phyloP scores from a whole-genome alignment of 2,888 invertebrate species.

The Eupelmus urozonus region DNA sequence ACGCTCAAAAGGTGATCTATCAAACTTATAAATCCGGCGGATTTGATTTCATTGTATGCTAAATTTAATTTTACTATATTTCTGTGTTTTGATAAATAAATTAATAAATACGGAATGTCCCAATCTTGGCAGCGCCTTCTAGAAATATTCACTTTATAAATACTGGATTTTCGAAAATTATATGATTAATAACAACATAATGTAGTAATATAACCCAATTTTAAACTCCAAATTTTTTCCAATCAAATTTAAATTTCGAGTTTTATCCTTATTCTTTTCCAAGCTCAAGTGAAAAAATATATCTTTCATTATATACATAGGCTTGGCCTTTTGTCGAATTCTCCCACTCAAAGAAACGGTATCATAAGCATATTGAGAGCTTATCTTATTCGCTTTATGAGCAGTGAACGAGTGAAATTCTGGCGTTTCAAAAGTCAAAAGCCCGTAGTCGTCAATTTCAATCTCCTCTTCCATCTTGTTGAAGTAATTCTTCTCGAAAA shows the following conservation, averaged over 20 bases:
- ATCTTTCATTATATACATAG: conserved; percentile 41
- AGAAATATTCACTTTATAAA: conserved; percentile 66
- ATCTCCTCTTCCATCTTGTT: conserved; percentile 42
- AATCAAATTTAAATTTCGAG: conserved; percentile 78
- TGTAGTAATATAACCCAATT: conserved; percentile 70
- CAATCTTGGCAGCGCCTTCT: conserved; percentile 77
- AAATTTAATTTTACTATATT: conserved; percentile 79
- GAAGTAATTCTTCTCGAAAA: not conserved
- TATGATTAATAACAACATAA: too few species aligned
- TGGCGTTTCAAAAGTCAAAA: conserved; percentile 39
- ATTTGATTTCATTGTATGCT: conserved; percentile 79
- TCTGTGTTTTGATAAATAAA: conserved; percentile 77
- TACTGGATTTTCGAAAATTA: too few species aligned
- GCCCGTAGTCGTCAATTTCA: conserved; percentile 54
- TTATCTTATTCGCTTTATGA: too few species aligned
- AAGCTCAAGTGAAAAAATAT: conserved; percentile 71
- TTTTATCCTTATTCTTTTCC: conserved; percentile 80
- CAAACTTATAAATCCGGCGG: conserved; percentile 65
- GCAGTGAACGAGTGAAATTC: too few species aligned
- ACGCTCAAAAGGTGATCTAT: conserved; percentile 65
- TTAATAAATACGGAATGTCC: conserved; percentile 79
- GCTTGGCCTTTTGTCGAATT: not conserved
- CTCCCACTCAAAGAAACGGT: not conserved
- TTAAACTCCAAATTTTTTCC: conserved; percentile 79
- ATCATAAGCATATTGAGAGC: too few species aligned